Base-by-base conservation (phyloP, 2,797 vertebrate genomes). In the Oreortyx pictus region DNA sequence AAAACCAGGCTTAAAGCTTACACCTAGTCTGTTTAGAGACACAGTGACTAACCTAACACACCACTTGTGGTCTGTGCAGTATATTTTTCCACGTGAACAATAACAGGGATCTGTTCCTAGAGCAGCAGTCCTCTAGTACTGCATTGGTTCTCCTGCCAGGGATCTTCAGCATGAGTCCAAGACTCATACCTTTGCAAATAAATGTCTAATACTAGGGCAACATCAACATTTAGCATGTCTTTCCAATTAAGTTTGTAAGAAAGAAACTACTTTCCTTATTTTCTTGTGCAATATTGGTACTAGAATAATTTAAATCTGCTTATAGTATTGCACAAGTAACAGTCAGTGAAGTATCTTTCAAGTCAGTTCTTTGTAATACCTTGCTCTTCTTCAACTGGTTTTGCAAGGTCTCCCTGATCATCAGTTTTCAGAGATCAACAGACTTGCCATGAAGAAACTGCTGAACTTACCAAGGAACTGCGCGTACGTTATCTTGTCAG, bases 331-430 rank as follows among this genome's bases (percentile, higher is more conserved):
- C 49, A 64, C 10, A 59, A 66, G 31, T 33, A 77, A 59, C 7
- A 14, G 5, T 29, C 2, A 23, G 0, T 11, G 8, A 44, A 59
- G 11, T 31, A 54, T 39, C 44, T 19, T 74, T 59, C 0, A 1
- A 31, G 31, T 23, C 33, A 56, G 35, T 27, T 11, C 57, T 83
- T 39, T 18, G 5, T 31, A 86, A 61, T 44, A 75, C 50, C 47
- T 66, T 23, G 44, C 29, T 83, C 6, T 83, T 80, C 52, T 50
- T 50, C 49, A 82, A 49, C 33, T 33, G 65, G 14, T 49, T 74
- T 41, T n/a, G 15, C 41, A 19, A 70, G n/a, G 19, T 44, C 9
- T 44, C 29, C 33, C 64, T 27, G 25, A 50, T 27, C 27, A 37
- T 39, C 35, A 23, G 35, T 20, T 70, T 64, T 65, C 65, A 11